Evolutionary conservation across 2,888 invertebrate species (phyloP), one percentile per base, ranked within the genome.

Genomic region (Pseudococcus jackbeardsleyi): DNA sequence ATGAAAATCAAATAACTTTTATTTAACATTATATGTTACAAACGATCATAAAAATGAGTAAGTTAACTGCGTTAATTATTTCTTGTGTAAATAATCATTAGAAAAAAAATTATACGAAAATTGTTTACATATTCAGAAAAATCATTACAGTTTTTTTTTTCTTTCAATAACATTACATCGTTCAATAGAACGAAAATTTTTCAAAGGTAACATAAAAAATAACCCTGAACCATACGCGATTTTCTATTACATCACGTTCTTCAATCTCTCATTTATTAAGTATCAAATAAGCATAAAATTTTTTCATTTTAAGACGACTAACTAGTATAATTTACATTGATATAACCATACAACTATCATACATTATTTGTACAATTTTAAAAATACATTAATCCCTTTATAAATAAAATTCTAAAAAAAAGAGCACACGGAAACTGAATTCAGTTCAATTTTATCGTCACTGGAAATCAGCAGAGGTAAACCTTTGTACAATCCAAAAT

Each of bases 21-120:
- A 82, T 82, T 82, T 33, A 82, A 82, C 46, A 46, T 72, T 82
- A 82, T 82, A 82, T 82, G 46, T 82, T 82, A 82, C 42, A 82
- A 82, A 82, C 79, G 79, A 22, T 82, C 46, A 46, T 82, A 46
- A 82, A 72, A 46, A 82, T 82, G 19, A 82, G 33, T 82, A 46
- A 82, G 19, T 39, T 46, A 46, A 82, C 46, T 46, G n/a, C n/a
- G 46, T 46, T 46, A 46, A 82, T 19, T 82, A 46, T n/a, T 22
- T 82, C 19, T 46, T 46, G 79, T 42, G 79, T 82, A 82, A 33
- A 46, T 82, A 82, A 82, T 82, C 46, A 82, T 42, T 42, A 42
- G 42, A n/a, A 82, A 82, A 82, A 77, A 1, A 82, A 82, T 39
- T 77, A 77, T 64, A 64, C 64, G 59, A 59, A 19, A 64, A 8